phyloP scores from a whole-genome alignment of 2,113 vertebrate genomes.

The Oncorhynchus nerka region DNA sequence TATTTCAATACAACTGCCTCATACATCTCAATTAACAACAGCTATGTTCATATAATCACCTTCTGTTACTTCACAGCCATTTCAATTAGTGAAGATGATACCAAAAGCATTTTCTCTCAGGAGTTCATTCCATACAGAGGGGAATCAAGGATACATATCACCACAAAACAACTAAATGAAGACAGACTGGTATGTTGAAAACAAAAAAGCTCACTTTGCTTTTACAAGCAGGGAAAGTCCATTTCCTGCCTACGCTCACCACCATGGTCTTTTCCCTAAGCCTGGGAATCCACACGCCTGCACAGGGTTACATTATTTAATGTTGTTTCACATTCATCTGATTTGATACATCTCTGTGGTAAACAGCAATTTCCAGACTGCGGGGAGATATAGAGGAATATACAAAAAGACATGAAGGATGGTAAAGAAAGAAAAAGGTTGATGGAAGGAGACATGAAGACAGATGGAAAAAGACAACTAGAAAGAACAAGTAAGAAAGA shows the following conservation, averaged over 20 bases:
- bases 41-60: no score
- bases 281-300: conserved; percentile 2
- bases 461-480: conserved; percentile 24
- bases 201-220: neutral
- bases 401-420: neutral
- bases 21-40: no score
- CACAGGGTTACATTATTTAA: conserved; percentile 51
- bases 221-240: conserved; percentile 25
- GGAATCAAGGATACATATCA: neutral
- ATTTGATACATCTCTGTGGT: neutral
- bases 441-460: conserved; percentile 6
- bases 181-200: neutral
- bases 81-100: no score
- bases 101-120: no score
- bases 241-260: conserved; percentile 23
- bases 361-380: conserved; percentile 10
- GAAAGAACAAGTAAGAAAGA: conserved; percentile 5
- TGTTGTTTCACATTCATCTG: conserved; percentile 23
- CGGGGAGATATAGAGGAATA: neutral
- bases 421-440: neutral
- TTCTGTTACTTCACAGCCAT: no score
- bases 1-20: neutral
- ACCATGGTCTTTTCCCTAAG: conserved; percentile 8
- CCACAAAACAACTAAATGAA: conserved; percentile 4
- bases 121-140: no score